Conservation (phyloP, 2,797 vertebrate genomes). For the Myiotriccus ornatus region DNA sequence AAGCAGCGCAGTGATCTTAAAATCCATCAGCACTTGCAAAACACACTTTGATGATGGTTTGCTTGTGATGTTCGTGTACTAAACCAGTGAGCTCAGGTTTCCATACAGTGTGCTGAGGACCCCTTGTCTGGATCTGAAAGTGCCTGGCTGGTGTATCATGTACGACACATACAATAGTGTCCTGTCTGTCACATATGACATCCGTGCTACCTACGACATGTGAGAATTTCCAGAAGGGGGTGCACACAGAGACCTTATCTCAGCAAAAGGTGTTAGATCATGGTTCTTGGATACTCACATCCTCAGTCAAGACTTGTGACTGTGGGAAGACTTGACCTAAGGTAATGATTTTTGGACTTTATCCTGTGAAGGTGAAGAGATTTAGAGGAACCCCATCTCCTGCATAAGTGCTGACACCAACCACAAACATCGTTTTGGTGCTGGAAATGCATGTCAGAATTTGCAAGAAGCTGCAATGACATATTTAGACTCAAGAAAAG, state of each 20-base stretch:
- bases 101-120: background rate
- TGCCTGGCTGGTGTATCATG: background rate
- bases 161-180: too few relatives aligned
- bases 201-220: background rate
- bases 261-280: background rate
- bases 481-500: background rate
- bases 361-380: background rate
- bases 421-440: background rate
- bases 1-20: background rate
- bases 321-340: background rate
- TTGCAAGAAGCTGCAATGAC: background rate
- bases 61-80: fast-evolving
- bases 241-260: background rate
- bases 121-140: background rate
- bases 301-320: background rate
- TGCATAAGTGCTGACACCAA: background rate
- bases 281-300: background rate
- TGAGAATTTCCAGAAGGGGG: background rate
- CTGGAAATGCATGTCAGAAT: background rate
- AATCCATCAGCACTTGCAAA: background rate
- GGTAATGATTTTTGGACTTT: background rate
- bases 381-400: background rate
- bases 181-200: background rate
- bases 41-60: background rate
- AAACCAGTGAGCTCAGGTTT: background rate